These are phyloP conservation scores for Gymnoscopelus microlampas DNA, from an alignment of 2,797 vertebrate genomes.

Conservation along the genomic window DNA sequence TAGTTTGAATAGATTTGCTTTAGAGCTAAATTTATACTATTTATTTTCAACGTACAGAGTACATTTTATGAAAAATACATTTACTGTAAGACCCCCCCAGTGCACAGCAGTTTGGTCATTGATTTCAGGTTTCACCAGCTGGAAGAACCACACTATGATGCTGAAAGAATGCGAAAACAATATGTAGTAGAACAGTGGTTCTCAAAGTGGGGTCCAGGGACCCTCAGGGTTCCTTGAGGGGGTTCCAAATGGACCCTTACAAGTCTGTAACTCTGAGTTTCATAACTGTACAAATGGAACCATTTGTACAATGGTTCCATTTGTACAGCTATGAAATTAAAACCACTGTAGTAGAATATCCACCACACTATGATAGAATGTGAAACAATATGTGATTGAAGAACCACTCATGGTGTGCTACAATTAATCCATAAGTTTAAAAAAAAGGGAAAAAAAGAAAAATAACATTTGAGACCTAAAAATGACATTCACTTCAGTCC, in stretches of 20 bases:
- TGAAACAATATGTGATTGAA: constrained; percentile 15
- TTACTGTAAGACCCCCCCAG: constrained; percentile 66
- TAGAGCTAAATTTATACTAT: constrained; percentile 75
- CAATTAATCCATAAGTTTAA: constrained; percentile 46
- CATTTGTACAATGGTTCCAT: too few relatives aligned
- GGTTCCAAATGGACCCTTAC: too few relatives aligned
- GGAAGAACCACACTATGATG: constrained; percentile 64
- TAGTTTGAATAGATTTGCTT: constrained; percentile 76
- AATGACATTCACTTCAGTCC: constrained; percentile 70
- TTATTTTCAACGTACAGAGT: constrained; percentile 74
- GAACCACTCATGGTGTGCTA: constrained; percentile 49
- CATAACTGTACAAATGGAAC: too few relatives aligned
- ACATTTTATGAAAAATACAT: constrained; percentile 81
- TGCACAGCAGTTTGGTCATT: constrained; percentile 85
- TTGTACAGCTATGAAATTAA: too few relatives aligned
- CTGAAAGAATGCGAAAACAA: constrained; percentile 56
- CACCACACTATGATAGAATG: constrained; percentile 32
- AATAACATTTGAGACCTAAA: constrained; percentile 27
- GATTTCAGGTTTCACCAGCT: constrained; percentile 70
- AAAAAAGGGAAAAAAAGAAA: constrained; percentile 44
- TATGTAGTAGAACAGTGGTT: not conserved
- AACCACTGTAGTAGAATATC: too few relatives aligned
- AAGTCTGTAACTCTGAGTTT: too few relatives aligned
- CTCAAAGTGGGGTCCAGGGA: too few relatives aligned
- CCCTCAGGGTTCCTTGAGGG: too few relatives aligned